A percentile compares a stretch with the other conserved stretches of the same genome.
These are phyloP conservation scores for Chaetophractus vellerosus DNA, from an alignment of 2,797 vertebrate genomes.

Conservation along the genomic window DNA sequence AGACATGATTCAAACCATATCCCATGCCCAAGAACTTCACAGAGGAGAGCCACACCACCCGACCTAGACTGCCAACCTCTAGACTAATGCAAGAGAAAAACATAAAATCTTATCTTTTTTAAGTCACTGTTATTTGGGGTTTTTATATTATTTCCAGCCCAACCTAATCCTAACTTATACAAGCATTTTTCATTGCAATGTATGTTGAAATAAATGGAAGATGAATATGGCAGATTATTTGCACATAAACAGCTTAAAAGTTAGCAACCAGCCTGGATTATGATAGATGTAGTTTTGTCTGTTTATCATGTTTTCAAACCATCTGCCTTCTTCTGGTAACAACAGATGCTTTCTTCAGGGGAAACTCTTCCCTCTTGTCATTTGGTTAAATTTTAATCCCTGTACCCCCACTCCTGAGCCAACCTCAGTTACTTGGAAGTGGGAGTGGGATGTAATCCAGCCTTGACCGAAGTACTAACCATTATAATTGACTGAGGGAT, in stretches of 20 bases:
- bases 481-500: background rate
- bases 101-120: background rate
- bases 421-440: background rate
- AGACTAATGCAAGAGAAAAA: background rate
- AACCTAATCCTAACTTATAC: background rate
- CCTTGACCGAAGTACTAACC: background rate
- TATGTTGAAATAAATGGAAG: conserved; percentile 41
- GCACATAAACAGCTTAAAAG: background rate
- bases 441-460: background rate
- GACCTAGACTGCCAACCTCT: background rate
- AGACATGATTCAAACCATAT: too few species aligned
- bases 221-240: background rate
- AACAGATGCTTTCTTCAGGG: background rate
- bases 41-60: background rate
- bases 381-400: background rate
- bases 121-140: background rate
- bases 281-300: background rate
- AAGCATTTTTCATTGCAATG: background rate
- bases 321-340: conserved; percentile 22
- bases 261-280: background rate
- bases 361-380: background rate
- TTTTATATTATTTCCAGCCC: conserved; percentile 17
- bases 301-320: conserved; percentile 31
- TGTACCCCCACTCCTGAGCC: background rate
- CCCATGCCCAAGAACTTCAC: background rate